Evolutionary conservation across 2,113 vertebrate species (phyloP).

Genomic region (Camelus dromedarius): DNA sequence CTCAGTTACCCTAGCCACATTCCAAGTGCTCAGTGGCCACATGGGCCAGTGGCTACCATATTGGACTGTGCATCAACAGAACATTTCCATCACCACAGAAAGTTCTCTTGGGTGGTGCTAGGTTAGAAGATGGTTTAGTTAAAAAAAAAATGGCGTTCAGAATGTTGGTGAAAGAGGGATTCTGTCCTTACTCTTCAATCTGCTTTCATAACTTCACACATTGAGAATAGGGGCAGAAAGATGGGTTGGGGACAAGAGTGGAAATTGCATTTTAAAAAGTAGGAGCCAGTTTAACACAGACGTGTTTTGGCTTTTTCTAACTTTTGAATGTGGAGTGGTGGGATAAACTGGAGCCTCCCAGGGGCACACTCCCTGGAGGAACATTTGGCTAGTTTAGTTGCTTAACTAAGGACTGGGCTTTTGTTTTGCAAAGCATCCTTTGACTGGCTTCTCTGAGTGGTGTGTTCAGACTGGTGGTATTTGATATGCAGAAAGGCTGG

Average conservation of each 20-base stretch:
- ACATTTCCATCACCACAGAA: background rate
- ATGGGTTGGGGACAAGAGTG: background rate
- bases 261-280: background rate
- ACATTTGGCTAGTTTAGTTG: constrained; percentile 55
- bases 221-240: background rate
- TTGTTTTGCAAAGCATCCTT: constrained; percentile 64
- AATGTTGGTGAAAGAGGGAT: background rate
- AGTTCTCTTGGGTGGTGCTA: background rate
- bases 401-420: constrained; percentile 61
- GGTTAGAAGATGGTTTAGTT: background rate
- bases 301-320: constrained; percentile 3
- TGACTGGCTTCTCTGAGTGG: constrained; percentile 64
- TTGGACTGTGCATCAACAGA: background rate
- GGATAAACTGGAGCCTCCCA: background rate
- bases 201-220: background rate
- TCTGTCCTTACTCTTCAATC: background rate
- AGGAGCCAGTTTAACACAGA: background rate
- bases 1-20: background rate
- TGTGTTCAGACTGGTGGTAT: constrained; percentile 60
- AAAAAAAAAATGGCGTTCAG: background rate
- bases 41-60: background rate
- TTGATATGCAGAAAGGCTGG: constrained; percentile 54
- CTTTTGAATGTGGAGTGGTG: background rate
- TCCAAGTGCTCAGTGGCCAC: background rate
- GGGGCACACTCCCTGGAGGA: background rate